Base-by-base conservation (phyloP, 2,113 vertebrate genomes). In the Opisthocomus hoazin region DNA sequence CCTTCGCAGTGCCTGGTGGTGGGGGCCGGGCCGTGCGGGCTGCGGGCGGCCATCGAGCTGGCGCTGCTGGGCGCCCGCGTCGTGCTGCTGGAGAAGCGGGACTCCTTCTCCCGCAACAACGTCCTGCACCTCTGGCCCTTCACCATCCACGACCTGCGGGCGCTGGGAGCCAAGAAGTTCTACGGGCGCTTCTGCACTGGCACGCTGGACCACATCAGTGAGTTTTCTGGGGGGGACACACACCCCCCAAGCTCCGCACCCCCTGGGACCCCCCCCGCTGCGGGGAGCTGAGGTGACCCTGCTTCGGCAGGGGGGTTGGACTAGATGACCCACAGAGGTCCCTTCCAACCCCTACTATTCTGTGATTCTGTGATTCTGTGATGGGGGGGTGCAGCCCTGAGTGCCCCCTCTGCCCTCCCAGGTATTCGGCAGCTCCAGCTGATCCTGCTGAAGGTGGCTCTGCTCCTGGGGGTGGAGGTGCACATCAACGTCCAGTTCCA, bases 121-220 rank as follows among this genome's bases (percentile, higher is more conserved):
- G 99, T 99, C 16, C 98, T 99, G 66, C 99, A 99, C 93, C 98
- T 99, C 90, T 99, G 99, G 99, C 99, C 99, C 50, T 99, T 97
- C 97, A 99, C 99, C 94, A 99, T 99, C 91, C 98, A 97, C 0
- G 99, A 99, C 97, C 98, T 99, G 60, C 98, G 98, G 6, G 98
- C 97, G 0, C 98, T 99, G 2, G 99, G 98, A 0, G 99, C 99
- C 93, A 99, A 99, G 97, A 99, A 98, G 97, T 99, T 99, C 96
- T 99, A 99, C 0, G 99, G 99, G 19, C 98, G 98, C 91, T 99
- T 99, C 98, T 99, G 99, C 97, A 98, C 97, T 0, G 99, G 99
- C 39, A 97, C 98, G 3, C 97, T 99, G 96, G 99, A 99, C 96
- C 99, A 99, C 96, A 99, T 99, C 98, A 99, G 99, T 99, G 96